Evolutionary conservation across 2,888 invertebrate genomes (phyloP), one percentile per base, ranked within the genome.

Genomic region (Hypercompe scribonia): DNA sequence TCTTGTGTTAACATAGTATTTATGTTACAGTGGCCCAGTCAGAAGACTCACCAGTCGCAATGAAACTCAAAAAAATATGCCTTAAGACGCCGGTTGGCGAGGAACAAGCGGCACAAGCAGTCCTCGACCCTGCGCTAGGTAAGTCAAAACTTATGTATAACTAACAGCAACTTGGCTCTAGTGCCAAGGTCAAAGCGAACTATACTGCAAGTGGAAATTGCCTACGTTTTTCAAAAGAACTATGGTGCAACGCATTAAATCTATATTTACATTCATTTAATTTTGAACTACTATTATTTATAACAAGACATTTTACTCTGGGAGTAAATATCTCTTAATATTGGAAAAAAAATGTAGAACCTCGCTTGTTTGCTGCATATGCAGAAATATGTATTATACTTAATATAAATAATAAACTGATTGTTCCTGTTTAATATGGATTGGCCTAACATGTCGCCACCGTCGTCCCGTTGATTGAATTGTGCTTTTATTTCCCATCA

Each of bases 21-120:
- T 88, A 77, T 90, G 83, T 96, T 95, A 71, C 95, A 97, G 97
- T 97, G 96, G 97, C 97, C 91, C 96, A 97, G 93, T 96, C 97
- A 86, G 97, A 97, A 94, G 96, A 96, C 92, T 96, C 97, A 90
- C 97, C 97, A 90, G 95, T 97, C 91, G 97, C 97, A 89, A 97
- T 96, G 95, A 97, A 97, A 96, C 95, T 97, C 94, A 97, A 97
- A 96, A 97, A 97, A 96, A 97, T 97, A 92, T 97, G 97, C 97
- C 96, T 97, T 93, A 96, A 97, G 93, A 97, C 97, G 94, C 97
- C 97, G 88, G 96, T 97, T 82, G 96, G 96, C 93, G 97, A 97
- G 92, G 97, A 97, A 92, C 97, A 97, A 92, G 97, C 97, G 86
- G 96, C 96, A 90, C 96, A 97, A 94, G 96, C 97, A 93, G 96